Conservation (phyloP, 2,797 vertebrate species). For the Paratrypauchen microcephalus region DNA sequence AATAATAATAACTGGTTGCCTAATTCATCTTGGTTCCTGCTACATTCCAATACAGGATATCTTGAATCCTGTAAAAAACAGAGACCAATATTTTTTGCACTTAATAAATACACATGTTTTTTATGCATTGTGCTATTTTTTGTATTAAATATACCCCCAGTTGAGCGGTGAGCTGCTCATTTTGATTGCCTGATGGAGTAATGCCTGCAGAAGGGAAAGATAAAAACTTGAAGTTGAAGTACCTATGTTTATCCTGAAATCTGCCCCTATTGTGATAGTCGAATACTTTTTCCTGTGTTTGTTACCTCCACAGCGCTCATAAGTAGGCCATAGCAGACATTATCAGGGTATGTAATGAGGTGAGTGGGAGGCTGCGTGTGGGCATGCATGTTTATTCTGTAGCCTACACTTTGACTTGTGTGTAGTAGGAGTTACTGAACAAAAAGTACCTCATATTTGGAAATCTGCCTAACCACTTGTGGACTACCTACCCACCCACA, state of each 20-base stretch:
- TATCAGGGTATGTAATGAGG: constrained; percentile 52
- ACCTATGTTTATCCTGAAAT: background rate
- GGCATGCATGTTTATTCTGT: constrained; percentile 39
- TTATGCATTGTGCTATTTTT: no score
- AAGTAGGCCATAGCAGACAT: constrained; percentile 38
- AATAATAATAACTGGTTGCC: no score
- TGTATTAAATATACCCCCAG: no score
- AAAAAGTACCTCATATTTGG: constrained; percentile 56
- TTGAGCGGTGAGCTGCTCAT: background rate
- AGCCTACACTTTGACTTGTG: constrained; percentile 62
- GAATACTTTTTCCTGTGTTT: constrained; percentile 16
- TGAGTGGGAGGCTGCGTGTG: constrained; percentile 64
- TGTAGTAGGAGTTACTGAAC: constrained; percentile 48
- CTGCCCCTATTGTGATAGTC: background rate
- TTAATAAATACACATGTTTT: no score
- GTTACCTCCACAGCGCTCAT: constrained; percentile 22
- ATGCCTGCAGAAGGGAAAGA: background rate
- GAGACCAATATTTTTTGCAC: no score
- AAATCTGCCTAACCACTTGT: constrained; percentile 59
- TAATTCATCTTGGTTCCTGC: no score
- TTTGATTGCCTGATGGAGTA: background rate
- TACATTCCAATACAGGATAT: no score
- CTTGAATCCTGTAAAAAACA: no score
- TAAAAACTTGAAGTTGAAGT: background rate
- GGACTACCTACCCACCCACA: constrained; percentile 58